Evolutionary conservation across 2,888 invertebrate genomes (phyloP).

Genomic region (Andricus quercusramuli): DNA sequence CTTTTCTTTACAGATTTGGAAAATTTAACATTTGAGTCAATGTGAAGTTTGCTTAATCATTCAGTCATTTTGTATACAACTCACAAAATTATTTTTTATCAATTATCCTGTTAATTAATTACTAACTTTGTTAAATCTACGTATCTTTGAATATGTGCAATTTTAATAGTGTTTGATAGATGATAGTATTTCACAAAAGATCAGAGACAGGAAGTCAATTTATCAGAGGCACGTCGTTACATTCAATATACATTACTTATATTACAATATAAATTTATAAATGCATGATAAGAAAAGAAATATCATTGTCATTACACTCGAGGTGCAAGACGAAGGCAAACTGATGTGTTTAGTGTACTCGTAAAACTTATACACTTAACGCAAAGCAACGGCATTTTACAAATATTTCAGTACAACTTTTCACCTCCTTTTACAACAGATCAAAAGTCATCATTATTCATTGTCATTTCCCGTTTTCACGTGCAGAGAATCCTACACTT

Average conservation of each 20-base stretch:
- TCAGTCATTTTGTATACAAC: background rate
- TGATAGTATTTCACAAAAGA: background rate
- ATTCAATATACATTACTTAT: slow-evolving; percentile 38
- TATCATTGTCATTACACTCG: slow-evolving; percentile 11
- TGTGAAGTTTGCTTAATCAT: background rate
- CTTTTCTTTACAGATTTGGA: slow-evolving; percentile 2
- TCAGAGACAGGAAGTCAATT: background rate
- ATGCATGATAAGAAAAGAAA: slow-evolving; percentile 26
- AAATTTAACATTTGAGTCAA: background rate
- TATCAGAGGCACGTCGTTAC: slow-evolving; percentile 34
- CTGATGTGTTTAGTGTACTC: background rate
- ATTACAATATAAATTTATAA: slow-evolving; percentile 34
- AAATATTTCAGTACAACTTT: background rate
- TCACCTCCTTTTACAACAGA: background rate
- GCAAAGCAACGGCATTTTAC: slow-evolving; percentile 16
- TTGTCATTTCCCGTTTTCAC: background rate
- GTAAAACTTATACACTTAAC: background rate
- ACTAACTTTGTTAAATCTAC: background rate
- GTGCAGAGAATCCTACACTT: background rate
- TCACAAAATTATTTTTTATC: background rate
- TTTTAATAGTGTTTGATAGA: slow-evolving; percentile 12
- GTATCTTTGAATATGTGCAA: slow-evolving; percentile 11
- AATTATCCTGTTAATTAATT: background rate
- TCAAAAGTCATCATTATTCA: background rate
- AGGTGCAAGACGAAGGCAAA: slow-evolving; percentile 24